Percentiles rank a stretch among this genome's conserved stretches.
phyloP scores from a whole-genome alignment of 2,888 invertebrate genomes.

The Drosophila histrio region DNA sequence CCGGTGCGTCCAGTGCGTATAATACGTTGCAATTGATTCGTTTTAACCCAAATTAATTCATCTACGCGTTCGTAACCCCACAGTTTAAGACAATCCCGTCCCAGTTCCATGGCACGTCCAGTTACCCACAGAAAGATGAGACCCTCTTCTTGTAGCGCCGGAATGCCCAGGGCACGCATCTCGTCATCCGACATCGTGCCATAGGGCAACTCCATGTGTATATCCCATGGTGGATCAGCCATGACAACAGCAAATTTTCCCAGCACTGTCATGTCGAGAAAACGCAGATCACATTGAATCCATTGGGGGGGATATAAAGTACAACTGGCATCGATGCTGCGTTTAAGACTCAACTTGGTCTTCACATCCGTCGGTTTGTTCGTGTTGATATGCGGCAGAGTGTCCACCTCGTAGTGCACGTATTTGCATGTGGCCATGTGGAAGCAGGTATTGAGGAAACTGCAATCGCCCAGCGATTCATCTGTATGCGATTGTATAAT shows the following conservation, averaged over 20 bases:
- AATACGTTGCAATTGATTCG: constrained; percentile 98
- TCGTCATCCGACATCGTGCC: constrained; percentile 99
- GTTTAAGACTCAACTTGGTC: constrained; percentile 81
- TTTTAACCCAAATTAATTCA: constrained; percentile 99
- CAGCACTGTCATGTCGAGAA: constrained; percentile 84
- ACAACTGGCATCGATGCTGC: constrained; percentile 84
- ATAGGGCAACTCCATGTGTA: constrained; percentile 99
- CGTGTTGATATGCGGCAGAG: constrained; percentile 83
- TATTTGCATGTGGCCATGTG: constrained; percentile 99
- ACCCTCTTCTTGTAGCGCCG: constrained; percentile 97
- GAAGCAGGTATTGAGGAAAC: constrained; percentile 98
- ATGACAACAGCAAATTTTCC: constrained; percentile 99
- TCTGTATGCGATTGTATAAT: constrained; percentile 98
- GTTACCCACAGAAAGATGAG: constrained; percentile 99
- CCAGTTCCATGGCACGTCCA: constrained; percentile 93
- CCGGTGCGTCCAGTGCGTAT: constrained; percentile 98
- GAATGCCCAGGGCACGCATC: constrained; percentile 97
- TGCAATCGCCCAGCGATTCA: constrained; percentile 97
- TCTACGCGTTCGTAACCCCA: constrained; percentile 99
- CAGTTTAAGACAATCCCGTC: constrained; percentile 96
- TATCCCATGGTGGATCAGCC: constrained; percentile 99
- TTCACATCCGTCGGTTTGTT: constrained; percentile 83
- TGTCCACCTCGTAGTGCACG: constrained; percentile 98
- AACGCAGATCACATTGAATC: constrained; percentile 97
- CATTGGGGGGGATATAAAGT: constrained; percentile 96